These are phyloP conservation scores for Desoria tigrina DNA, from an alignment of 2,888 invertebrate genomes.

Conservation along the genomic window DNA sequence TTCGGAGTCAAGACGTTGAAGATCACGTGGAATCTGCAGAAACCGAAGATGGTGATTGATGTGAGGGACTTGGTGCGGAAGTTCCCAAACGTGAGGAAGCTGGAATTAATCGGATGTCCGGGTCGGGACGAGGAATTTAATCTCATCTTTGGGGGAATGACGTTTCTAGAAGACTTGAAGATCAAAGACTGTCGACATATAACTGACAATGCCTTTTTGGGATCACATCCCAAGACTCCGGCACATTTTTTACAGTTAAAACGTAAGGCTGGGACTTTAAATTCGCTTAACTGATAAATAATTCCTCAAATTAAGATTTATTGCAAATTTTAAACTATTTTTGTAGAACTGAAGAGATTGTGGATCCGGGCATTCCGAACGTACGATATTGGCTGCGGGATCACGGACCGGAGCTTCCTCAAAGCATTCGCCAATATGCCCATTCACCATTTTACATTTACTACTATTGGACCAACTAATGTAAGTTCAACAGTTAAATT, in stretches of 20 bases:
- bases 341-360: neutral
- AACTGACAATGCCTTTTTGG: constrained; percentile 21
- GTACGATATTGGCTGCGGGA: too few species aligned
- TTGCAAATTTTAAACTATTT: too few species aligned
- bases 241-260: too few species aligned
- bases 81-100: constrained; percentile 6
- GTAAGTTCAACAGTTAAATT: neutral
- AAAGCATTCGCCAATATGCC: neutral
- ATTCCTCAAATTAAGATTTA: too few species aligned
- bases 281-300: too few species aligned
- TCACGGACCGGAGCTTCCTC: neutral
- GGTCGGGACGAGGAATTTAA: neutral
- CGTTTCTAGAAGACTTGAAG: constrained; percentile 14
- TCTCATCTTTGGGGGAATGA: constrained; percentile 15
- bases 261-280: too few species aligned
- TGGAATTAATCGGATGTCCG: neutral
- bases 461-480: neutral
- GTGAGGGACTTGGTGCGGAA: too few species aligned
- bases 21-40: too few species aligned
- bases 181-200: constrained; percentile 26
- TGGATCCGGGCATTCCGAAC: neutral
- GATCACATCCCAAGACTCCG: neutral
- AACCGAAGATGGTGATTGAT: too few species aligned
- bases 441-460: neutral
- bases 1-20: too few species aligned